phyloP scores from a whole-genome alignment of 2,113 vertebrate genomes.

The Datnioides undecimradiatus region DNA sequence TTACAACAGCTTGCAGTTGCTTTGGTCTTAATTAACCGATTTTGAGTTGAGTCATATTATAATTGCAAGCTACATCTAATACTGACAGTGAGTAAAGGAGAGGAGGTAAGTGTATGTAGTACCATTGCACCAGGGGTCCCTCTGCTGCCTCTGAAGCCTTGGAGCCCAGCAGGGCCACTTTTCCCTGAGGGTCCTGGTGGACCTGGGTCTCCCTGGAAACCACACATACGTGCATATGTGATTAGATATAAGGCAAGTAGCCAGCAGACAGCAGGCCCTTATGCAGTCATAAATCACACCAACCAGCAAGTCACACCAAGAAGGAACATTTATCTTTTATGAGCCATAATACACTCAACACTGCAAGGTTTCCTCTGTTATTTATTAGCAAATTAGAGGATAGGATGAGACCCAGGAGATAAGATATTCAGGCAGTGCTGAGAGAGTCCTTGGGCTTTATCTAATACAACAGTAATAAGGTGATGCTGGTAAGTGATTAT shows the following conservation, averaged over 20 bases:
- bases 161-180: slow-evolving; percentile 88
- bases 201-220: slow-evolving; percentile 89
- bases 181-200: slow-evolving; percentile 87
- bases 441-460: slow-evolving; percentile 55
- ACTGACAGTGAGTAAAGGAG: neutral
- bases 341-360: slow-evolving; percentile 62
- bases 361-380: slow-evolving; percentile 55
- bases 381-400: slow-evolving; percentile 69
- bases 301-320: slow-evolving; percentile 57
- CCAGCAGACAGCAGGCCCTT: slow-evolving; percentile 56
- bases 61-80: slow-evolving; percentile 11
- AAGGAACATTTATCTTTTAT: slow-evolving; percentile 72
- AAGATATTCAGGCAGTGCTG: slow-evolving; percentile 47
- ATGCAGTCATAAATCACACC: slow-evolving; percentile 65
- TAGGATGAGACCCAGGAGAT: slow-evolving; percentile 57
- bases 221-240: slow-evolving; percentile 50
- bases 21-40: neutral
- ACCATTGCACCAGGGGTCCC: slow-evolving; percentile 87
- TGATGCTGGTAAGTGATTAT: slow-evolving; percentile 41
- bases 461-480: slow-evolving; percentile 50
- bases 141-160: slow-evolving; percentile 88
- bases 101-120: slow-evolving; percentile 31
- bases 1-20: neutral
- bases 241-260: slow-evolving; percentile 50
- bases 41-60: neutral